phyloP scores from a whole-genome alignment of 2,797 vertebrate genomes.

The Pseudomugil gertrudae region DNA sequence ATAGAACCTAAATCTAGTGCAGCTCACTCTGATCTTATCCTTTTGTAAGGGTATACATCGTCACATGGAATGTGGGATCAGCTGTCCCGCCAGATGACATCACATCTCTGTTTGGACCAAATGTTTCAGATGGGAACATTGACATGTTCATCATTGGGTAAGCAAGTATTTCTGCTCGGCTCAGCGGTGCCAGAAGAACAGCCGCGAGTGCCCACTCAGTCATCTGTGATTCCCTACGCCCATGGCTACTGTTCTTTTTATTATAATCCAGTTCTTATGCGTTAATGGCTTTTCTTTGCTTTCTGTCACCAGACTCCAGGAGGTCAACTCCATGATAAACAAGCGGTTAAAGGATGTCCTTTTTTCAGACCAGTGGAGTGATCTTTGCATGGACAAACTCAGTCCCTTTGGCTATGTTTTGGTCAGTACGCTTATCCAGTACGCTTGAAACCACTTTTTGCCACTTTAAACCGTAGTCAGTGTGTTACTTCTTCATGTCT shows the following conservation, averaged over 20 bases:
- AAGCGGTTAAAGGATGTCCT: slow-evolving; percentile 96
- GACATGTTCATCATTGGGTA: slow-evolving; percentile 97
- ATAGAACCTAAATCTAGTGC: slow-evolving; percentile 29
- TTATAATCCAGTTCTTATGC: not conserved
- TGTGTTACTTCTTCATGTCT: not conserved
- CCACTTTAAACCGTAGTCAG: not conserved
- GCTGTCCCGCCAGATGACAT: slow-evolving; percentile 94
- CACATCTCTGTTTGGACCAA: slow-evolving; percentile 90
- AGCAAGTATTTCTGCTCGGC: slow-evolving; percentile 70
- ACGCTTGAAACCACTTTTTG: not conserved
- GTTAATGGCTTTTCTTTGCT: slow-evolving; percentile 31
- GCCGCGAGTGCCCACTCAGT: slow-evolving; percentile 64
- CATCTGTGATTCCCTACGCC: slow-evolving; percentile 51
- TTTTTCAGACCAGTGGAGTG: slow-evolving; percentile 97
- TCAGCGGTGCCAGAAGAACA: slow-evolving; percentile 51
- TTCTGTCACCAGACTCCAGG: slow-evolving; percentile 87
- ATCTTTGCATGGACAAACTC: slow-evolving; percentile 96
- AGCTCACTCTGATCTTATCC: slow-evolving; percentile 18
- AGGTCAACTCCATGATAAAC: slow-evolving; percentile 98
- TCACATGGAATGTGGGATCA: slow-evolving; percentile 98
- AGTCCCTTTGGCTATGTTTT: slow-evolving; percentile 92
- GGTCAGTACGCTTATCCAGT: slow-evolving; percentile 83
- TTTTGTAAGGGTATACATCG: slow-evolving; percentile 87
- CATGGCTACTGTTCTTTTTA: slow-evolving; percentile 24
- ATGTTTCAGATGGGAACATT: slow-evolving; percentile 83